Evolutionary conservation across 1,140 invertebrate species (phyloP).

Genomic region (Mamestra configurata): DNA sequence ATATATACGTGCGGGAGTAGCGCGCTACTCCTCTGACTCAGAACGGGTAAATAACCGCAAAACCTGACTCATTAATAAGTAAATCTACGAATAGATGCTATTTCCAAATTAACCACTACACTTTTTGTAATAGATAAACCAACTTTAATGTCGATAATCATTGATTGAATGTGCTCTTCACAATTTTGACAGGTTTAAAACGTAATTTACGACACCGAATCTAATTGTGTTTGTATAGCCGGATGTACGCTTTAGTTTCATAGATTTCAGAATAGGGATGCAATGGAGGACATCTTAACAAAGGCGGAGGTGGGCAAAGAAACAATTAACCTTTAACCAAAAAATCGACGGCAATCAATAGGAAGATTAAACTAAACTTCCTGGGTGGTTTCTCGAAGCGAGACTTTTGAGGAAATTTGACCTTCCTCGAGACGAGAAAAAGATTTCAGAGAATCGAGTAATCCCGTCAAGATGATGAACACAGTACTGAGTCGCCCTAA

Average conservation of each 20-base stretch:
- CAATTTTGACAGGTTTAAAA: neutral
- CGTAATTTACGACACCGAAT: neutral
- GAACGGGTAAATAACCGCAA: slow-evolving; percentile 66
- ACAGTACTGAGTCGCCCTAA: no score
- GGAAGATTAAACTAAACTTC: no score
- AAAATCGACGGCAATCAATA: no score
- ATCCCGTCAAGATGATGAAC: no score
- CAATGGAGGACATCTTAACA: no score
- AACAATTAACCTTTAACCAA: no score
- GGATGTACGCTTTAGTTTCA: slow-evolving; percentile 4
- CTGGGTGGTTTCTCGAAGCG: no score
- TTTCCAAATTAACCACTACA: neutral
- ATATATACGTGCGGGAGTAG: slow-evolving; percentile 60
- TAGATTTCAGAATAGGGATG: neutral
- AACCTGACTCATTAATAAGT: neutral
- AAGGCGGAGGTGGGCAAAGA: no score
- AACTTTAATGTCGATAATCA: neutral
- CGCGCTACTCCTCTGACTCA: slow-evolving; percentile 61
- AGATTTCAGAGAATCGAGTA: no score
- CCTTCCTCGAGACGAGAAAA: no score
- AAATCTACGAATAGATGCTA: neutral
- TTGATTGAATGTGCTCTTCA: neutral
- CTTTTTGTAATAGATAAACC: neutral
- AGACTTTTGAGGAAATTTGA: no score
- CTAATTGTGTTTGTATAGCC: slow-evolving; percentile 24